Base-by-base conservation (phyloP, 2,113 vertebrate species). In the Pan paniscus region DNA sequence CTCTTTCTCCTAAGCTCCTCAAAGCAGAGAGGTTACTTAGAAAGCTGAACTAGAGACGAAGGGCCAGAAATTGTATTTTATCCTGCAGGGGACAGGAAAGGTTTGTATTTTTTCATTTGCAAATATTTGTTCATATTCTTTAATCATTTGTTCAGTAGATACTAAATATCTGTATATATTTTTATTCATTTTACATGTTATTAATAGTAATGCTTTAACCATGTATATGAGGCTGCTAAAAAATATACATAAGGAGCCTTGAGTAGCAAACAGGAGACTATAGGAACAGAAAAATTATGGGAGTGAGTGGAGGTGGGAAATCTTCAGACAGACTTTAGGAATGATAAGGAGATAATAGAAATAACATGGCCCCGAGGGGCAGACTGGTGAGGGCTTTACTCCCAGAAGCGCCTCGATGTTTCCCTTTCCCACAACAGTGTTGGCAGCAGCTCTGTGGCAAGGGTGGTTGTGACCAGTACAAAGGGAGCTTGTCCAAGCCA, bases 91-190 rank as follows among this genome's bases (percentile, higher is more conserved):
- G 20, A 83, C 23, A 80, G 40, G 48, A 72, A 76, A 89, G 25
- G 43, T 57, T 55, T 70, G 43, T 79, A 70, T 84, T 92, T 89
- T 59, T 92, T 83, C 38, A 64, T 57, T 89, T 84, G 43, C 59
- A 38, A 72, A 61, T 61, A 79, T 59, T n/a, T 55, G 3, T 17
- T 64, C 16, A 75, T 52, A 78, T n/a, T 83, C 57, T 35, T 80
- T 95, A 43, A 61, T 75, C 55, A 83, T 46, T 52, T 82, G 43
- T 86, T 86, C 75, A 22, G 18, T 79, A 52, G 38, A 35, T 92
- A 79, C 73, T 83, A 89, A 92, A 38, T 55, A 52, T 27, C 84
- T 89, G 16, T 78, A 27, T 67, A 78, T 12, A 50, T 46, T 87
- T 85, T 59, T 40, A 73, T 82, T 89, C 87, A 82, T 72, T 90